These are phyloP conservation scores for Coleophora deauratella DNA, from an alignment of 2,888 invertebrate genomes.

Conservation along the genomic window DNA sequence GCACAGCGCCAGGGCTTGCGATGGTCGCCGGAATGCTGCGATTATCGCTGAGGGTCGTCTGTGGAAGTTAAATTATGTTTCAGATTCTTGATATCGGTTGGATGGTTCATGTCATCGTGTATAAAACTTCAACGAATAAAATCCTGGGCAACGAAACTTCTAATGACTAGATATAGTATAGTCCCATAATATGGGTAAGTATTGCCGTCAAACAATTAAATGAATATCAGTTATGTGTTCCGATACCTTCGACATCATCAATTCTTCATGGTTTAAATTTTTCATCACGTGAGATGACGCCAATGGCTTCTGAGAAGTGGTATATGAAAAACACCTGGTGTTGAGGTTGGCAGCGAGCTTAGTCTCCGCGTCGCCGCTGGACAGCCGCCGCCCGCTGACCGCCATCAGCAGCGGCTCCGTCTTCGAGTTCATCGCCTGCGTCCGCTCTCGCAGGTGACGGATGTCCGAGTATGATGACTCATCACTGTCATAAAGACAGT, in stretches of 20 bases:
- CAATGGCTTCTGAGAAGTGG: too few relatives aligned
- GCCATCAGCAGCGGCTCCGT: constrained; percentile 49
- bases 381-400: constrained; percentile 52
- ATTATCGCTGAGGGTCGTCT: constrained; percentile 78
- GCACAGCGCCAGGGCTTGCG: constrained; percentile 74
- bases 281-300: too few relatives aligned
- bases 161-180: too few relatives aligned
- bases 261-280: too few relatives aligned
- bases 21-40: constrained; percentile 76
- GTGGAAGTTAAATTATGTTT: neutral
- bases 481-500: constrained; percentile 34
- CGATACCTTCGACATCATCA: too few relatives aligned
- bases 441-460: constrained; percentile 52
- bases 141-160: too few relatives aligned
- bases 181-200: too few relatives aligned
- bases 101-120: neutral
- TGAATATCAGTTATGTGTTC: too few relatives aligned
- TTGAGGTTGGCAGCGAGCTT: constrained; percentile 63
- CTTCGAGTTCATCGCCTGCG: constrained; percentile 50
- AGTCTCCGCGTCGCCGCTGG: constrained; percentile 49
- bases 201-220: too few relatives aligned
- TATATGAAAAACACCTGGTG: too few relatives aligned
- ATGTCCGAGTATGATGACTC: constrained; percentile 64
- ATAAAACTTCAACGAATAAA: too few relatives aligned
- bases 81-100: neutral